Base-by-base conservation (phyloP, 2,888 invertebrate species). In the Philaethria dido region DNA sequence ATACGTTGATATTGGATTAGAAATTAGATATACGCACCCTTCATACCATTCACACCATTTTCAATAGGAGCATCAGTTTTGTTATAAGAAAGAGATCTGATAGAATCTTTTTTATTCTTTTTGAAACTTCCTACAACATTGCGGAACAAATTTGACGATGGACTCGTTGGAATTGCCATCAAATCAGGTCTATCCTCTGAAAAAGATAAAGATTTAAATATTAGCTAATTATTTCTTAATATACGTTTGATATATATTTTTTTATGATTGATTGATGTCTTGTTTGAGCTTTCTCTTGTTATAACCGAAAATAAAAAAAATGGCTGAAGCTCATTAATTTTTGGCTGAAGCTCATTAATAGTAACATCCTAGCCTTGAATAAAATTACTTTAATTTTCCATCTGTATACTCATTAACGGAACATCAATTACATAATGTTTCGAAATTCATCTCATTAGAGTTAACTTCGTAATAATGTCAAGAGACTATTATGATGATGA, bases 111-210 rank as follows among this genome's bases (percentile, higher is more conserved):
- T 4, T 81, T 78, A 0, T 74, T 59, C 20, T 77, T 72, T 44
- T 75, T 79, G 54, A 79, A 77, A 2, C 80, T 81, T 3, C 74
- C 71, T 3, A 79, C 73, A 66, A 79, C 71, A 57, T 86, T 87
- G 4, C 80, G 77, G 76, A 89, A 91, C 36, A 90, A 71, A 16
- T 79, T 82, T 3, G 80, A 73, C 33, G 74, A 60, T 16, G 78
- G 73, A 22, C 70, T 62, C 14, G 68, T 62, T 20, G 61, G 62
- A 36, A 64, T 74, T 54, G 72, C 54, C 42, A 70, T 67, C 68
- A 87, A 78, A 73, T 91, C 91, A 11, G 86, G 78, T 61, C 89
- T 79, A 67, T 92, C 88, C 69, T 84, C 92, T 91, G 80, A 55
- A 79, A 83, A 0, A 45, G 79, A 73, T 69, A 76, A 78, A 73